Evolutionary conservation across 1,140 invertebrate genomes (phyloP).

Genomic region (Episyrphus balteatus): DNA sequence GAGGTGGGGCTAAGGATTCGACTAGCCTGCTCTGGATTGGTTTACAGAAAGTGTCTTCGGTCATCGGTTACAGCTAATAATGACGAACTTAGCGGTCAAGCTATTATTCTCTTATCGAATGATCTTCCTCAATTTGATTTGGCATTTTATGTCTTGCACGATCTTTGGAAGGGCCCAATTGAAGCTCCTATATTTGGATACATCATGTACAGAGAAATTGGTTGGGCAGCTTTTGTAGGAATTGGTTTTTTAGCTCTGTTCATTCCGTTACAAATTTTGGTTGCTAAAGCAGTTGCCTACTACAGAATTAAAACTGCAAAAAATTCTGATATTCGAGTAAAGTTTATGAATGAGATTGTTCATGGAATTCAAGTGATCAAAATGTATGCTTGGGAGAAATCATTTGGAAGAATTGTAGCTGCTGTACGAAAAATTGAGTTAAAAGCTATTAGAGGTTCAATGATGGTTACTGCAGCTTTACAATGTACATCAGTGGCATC

Average conservation of each 20-base stretch:
- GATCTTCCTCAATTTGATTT: constrained; percentile 32
- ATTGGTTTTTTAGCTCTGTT: constrained; percentile 62
- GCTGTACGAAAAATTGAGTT: constrained; percentile 43
- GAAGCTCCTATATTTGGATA: constrained; percentile 40
- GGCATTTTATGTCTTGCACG: constrained; percentile 26
- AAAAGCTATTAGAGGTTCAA: constrained; percentile 42
- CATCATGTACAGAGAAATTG: constrained; percentile 42
- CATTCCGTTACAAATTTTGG: constrained; percentile 71
- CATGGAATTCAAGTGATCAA: constrained; percentile 64
- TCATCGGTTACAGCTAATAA: constrained; percentile 49
- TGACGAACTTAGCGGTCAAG: constrained; percentile 65
- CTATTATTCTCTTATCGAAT: constrained; percentile 72
- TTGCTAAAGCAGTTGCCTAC: constrained; percentile 45
- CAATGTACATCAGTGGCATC: constrained; percentile 42
- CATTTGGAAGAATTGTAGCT: constrained; percentile 51
- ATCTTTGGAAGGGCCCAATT: constrained; percentile 30
- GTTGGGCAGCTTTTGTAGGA: constrained; percentile 59
- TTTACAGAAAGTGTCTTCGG: constrained; percentile 46
- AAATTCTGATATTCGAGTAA: constrained; percentile 67
- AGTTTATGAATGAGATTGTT: constrained; percentile 76
- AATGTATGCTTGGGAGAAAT: constrained; percentile 72
- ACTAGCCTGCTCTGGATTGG: constrained; percentile 40
- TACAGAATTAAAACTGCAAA: constrained; percentile 50
- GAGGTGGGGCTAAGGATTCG: constrained; percentile 45
- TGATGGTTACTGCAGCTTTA: constrained; percentile 35